phyloP scores from a whole-genome alignment of 2,888 invertebrate genomes.

The Ypsolopha sequella region DNA sequence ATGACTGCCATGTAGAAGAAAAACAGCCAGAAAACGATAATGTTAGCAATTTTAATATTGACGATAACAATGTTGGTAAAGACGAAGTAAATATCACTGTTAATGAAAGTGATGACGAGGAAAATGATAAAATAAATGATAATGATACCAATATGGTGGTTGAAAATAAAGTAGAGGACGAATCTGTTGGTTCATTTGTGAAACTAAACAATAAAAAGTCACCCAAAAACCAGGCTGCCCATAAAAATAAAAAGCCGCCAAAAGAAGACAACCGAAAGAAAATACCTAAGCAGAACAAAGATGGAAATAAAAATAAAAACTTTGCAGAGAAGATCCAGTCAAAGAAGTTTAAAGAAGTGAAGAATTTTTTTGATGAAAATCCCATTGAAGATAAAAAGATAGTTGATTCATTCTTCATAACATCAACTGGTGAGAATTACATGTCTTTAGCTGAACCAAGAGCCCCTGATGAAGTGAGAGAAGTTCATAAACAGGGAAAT shows the following conservation, averaged over 20 bases:
- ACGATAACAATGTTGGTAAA: conserved; percentile 6
- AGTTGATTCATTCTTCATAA: conserved; percentile 61
- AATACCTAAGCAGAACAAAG: conserved; percentile 33
- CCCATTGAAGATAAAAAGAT: conserved; percentile 29
- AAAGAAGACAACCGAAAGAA: conserved; percentile 4
- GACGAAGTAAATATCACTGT: conserved; percentile 8
- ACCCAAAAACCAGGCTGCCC: background rate
- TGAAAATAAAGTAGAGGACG: conserved; percentile 5
- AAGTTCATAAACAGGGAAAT: conserved; percentile 49
- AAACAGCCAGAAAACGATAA: background rate
- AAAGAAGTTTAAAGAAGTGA: conserved; percentile 33
- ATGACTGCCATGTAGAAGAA: conserved; percentile 3
- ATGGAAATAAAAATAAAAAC: conserved; percentile 42
- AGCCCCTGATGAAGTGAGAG: conserved; percentile 56
- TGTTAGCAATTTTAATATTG: background rate
- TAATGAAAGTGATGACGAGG: conserved; percentile 9
- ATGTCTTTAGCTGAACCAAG: conserved; percentile 56
- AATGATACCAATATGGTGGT: background rate
- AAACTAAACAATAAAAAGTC: conserved; percentile 1
- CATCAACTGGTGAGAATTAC: conserved; percentile 53
- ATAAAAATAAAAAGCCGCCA: conserved; percentile 1
- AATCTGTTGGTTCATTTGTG: background rate
- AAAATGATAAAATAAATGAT: conserved; percentile 3
- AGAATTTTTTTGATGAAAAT: conserved; percentile 20
- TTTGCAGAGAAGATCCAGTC: conserved; percentile 45